Evolutionary conservation across 1,140 invertebrate genomes (phyloP).

Genomic region (Drosophila pallidifrons): DNA sequence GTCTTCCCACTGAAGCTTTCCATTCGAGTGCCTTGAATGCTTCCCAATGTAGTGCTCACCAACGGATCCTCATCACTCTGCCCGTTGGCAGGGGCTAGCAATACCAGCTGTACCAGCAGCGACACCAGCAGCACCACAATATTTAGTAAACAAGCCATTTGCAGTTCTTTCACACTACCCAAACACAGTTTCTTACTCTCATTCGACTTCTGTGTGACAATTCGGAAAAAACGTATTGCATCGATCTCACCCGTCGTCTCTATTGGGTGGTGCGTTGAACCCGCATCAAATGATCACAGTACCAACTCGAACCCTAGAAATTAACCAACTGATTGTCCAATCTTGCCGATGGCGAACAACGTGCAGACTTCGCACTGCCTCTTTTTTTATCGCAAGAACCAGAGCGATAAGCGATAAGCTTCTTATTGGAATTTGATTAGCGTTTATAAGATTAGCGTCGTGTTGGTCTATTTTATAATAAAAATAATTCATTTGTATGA

Average conservation of each 20-base stretch:
- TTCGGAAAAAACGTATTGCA: conserved; percentile 40
- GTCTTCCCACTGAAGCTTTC: conserved; percentile 84
- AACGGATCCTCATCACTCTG: conserved; percentile 17
- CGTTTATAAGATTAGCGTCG: conserved; percentile 14
- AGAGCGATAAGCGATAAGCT: conserved; percentile 21
- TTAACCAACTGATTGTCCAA: conserved; percentile 31
- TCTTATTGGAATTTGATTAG: conserved; percentile 43
- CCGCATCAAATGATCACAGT: conserved; percentile 53
- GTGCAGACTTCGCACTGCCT: conserved; percentile 51
- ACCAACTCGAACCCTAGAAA: background rate
- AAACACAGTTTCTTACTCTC: background rate
- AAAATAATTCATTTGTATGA: conserved; percentile 1
- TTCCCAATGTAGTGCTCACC: conserved; percentile 83
- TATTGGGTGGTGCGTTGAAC: conserved; percentile 43
- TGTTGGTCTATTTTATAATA: conserved; percentile 5
- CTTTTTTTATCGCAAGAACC: conserved; percentile 30
- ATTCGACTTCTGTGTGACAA: conserved; percentile 38
- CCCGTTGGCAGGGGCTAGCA: background rate
- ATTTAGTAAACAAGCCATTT: conserved; percentile 29
- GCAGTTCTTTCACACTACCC: background rate
- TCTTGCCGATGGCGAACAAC: background rate
- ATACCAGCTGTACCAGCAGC: conserved; percentile 21
- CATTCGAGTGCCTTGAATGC: conserved; percentile 83
- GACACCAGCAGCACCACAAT: conserved; percentile 7
- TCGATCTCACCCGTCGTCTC: conserved; percentile 26